Base-by-base conservation (phyloP, 1,140 invertebrate genomes). In the Calliopsis andreniformis region DNA sequence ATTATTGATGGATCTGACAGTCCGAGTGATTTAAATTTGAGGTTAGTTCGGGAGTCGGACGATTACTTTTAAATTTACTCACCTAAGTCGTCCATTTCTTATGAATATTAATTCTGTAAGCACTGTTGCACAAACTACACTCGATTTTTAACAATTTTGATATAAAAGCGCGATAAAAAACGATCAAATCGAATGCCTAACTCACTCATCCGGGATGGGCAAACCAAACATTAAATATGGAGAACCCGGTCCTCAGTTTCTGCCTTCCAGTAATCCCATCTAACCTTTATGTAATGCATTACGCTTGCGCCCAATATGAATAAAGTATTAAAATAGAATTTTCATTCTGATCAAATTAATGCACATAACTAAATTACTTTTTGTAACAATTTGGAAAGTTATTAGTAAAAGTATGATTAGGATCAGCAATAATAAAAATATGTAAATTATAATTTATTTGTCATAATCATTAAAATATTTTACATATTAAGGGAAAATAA, bases 11-110 rank as follows among this genome's bases (percentile, higher is more conserved):
- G 14, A 43, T 62, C 32, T 76, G 72, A 68, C 66, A 51, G 43
- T n/a, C 30, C 4, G 35, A 43, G 45, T 30, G 14, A 51, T 32
- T 39, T 3, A 20, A 25, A 18, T 80, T 85, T 49, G 80, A 86
- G 84, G 84, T 86, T 86, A 86, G 20, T 47, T 79, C 10, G 25
- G 10, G 2, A 39, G 25, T 45, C 30, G 10, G 2, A 12, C 6
- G 32, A 42, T 30, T 67, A 18, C 66, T 51, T 35, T 30, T 25
- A 12, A 49, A 45, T 23, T 64, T 71, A 84, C 83, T 87, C 75
- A 88, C 88, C 88, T 53, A 89, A 69, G 79, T 89, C 88, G 63
- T 89, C 88, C 88, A 89, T 89, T 32, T 64, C 83, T 45, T 32
- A 49, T 42, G 6, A 59, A 69, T 42, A 39, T 49, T 35, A 8